phyloP scores from a whole-genome alignment of 2,797 vertebrate species.

The Choloepus didactylus region DNA sequence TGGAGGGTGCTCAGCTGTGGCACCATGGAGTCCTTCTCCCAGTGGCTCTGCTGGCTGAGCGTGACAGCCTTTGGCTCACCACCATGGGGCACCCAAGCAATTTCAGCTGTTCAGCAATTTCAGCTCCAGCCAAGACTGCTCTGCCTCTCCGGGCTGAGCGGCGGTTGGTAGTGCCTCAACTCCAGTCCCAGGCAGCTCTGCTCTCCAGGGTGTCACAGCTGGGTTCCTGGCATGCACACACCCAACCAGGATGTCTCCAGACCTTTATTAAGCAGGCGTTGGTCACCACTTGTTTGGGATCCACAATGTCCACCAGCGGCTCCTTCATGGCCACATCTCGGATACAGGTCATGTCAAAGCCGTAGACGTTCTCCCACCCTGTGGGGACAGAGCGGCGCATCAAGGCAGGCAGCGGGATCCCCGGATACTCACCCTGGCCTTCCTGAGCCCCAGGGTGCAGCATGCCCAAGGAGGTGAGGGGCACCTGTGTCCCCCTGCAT shows the following conservation, averaged over 20 bases:
- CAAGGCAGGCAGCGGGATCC: constrained; percentile 25
- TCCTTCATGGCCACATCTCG: constrained; percentile 98
- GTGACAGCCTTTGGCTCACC: background rate
- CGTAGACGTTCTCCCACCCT: constrained; percentile 99
- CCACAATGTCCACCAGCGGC: constrained; percentile 97
- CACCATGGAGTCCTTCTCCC: background rate
- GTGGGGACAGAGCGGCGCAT: constrained; percentile 81
- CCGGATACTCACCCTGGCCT: background rate
- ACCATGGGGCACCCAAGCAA: background rate
- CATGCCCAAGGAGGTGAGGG: background rate
- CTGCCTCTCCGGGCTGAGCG: background rate
- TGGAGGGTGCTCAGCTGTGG: background rate
- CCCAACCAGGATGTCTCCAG: constrained; percentile 75
- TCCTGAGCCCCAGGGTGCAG: background rate
- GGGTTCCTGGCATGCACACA: background rate
- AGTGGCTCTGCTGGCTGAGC: background rate
- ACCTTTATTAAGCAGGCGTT: constrained; percentile 99
- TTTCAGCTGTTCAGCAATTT: too few relatives aligned
- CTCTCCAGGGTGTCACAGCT: constrained; percentile 7
- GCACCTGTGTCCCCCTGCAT: rapidly evolving
- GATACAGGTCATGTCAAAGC: constrained; percentile 99
- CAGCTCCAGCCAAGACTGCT: background rate
- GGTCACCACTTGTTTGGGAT: constrained; percentile 98
- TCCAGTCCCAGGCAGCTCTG: background rate
- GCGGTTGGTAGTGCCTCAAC: background rate